Base-by-base conservation (phyloP, 2,888 invertebrate genomes). In the Tholera decimalis region DNA sequence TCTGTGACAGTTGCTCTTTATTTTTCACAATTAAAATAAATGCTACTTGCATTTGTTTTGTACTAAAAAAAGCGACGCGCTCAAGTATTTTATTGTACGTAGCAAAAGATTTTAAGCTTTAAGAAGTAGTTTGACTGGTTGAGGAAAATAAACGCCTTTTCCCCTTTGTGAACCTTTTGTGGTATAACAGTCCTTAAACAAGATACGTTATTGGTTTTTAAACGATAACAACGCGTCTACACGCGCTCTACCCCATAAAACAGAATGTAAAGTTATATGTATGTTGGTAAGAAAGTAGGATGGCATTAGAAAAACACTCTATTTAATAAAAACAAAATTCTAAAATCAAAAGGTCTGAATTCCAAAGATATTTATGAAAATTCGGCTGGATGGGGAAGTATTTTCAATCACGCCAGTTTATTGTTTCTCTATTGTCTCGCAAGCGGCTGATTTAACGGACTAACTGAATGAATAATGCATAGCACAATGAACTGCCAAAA, bases 381-480 rank as follows among this genome's bases (percentile, higher is more conserved):
- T 77, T 67, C 69, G 53, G 73, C 50, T 65, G 54, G 54, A 55
- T 69, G 44, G 43, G 79, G 62, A 57, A 62, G 73, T 79, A 76
- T 77, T 82, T 74, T 65, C 75, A 76, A 80, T 75, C 68, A 68
- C 67, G 65, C 47, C 82, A 67, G 79, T 76, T 75, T 69, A 80
- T 84, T 84, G 84, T 85, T 77, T 83, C 79, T 78, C 74, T 81
- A 82, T 85, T 75, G 78, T 81, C 77, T 75, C 73, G 68, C 83
- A 65, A 71, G 73, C 79, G 72, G 77, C 77, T 79, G 81, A 81
- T 79, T 83, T 85, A 86, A 84, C 85, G 71, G 85, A 79, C 85
- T 83, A 84, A 83, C 85, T 80, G 79, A 85, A 86, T 87, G 81
- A 86, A 87, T 87, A 86, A 87, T 87, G 79, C 83, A 87, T 83